Evolutionary conservation across 92 coral and sea anemone genomes (phyloP), one percentile per base, ranked within the genome.

Genomic region (Epizoanthus illoricatus): DNA sequence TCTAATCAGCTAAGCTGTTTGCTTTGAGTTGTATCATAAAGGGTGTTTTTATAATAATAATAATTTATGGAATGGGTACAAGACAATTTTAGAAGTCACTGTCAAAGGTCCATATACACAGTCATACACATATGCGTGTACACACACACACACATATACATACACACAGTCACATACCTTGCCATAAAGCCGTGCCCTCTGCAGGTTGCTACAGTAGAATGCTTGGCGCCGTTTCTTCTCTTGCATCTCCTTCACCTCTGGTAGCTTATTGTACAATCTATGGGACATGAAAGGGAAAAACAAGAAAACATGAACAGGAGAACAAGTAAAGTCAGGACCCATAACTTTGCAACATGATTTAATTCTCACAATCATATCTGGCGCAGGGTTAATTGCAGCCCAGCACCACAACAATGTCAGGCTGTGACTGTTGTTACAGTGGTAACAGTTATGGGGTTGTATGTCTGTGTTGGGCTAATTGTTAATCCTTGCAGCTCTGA

Each of bases 231-330:
- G 90, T 76, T 90, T 81, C 52, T 97, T 91, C 55, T 89, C 94
- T 7, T 88, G 86, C 88, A 86, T 88, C 41, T 97, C 94, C 85
- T 92, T 97, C 3, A 97, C 99, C 69, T 97, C 99, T 1, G 99
- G 99, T 59, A 97, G 82, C 68, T 94, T 97, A 75, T 88, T 94
- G 84, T 97, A 97, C 76, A 94, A 84, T 79, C 99, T 96, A 84
- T 58, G 36, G 36, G 36, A 28, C 36, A 28, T 42, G 9, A 62
- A 64, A 60, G 17, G n/a, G 21, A 17, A 59, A 36, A 65, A 40
- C 24, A 78, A 13, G 12, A 18, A 28, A 7, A 16, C 6, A 33
- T 41, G 47, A 69, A 43, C 16, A 41, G 17, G 39, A 21, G 12
- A n/a, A 61, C 12, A 41, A 19, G 12, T 71, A 18, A 28, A 28